Conservation (phyloP, 2,797 vertebrate species). For the Falco naumanni region DNA sequence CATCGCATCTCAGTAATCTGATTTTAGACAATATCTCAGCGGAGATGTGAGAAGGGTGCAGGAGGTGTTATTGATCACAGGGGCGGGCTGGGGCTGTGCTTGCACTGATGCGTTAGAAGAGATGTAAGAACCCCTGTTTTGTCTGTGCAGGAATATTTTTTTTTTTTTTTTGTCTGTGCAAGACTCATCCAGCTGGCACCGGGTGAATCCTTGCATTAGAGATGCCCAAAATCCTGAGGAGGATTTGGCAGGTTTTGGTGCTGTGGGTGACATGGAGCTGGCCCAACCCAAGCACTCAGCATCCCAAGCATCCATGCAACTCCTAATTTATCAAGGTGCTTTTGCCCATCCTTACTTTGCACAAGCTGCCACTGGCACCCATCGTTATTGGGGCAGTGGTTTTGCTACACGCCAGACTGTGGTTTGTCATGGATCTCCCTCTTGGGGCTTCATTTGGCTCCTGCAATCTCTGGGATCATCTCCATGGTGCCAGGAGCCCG, state of each 20-base stretch:
- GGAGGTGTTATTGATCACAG: background rate
- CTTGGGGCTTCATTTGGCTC: rapidly evolving
- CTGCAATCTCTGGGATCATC: background rate
- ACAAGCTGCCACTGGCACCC: background rate
- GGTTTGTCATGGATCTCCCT: background rate
- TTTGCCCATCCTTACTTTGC: background rate
- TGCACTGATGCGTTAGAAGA: background rate
- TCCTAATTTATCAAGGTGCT: background rate
- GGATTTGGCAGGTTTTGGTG: background rate
- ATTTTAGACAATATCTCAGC: background rate
- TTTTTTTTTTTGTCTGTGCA: background rate
- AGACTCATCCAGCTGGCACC: background rate
- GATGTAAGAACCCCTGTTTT: background rate
- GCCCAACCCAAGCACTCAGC: background rate
- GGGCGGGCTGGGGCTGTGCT: background rate
- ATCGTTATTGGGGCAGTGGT: background rate
- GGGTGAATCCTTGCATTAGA: background rate
- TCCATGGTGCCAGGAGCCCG: background rate
- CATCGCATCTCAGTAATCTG: background rate
- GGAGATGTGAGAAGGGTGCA: background rate
- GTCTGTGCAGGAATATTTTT: background rate
- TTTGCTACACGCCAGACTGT: background rate
- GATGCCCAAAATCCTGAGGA: background rate
- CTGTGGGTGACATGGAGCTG: background rate
- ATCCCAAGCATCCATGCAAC: background rate